Evolutionary conservation across 2,113 vertebrate genomes (phyloP).

Genomic region (Scatophagus argus): DNA sequence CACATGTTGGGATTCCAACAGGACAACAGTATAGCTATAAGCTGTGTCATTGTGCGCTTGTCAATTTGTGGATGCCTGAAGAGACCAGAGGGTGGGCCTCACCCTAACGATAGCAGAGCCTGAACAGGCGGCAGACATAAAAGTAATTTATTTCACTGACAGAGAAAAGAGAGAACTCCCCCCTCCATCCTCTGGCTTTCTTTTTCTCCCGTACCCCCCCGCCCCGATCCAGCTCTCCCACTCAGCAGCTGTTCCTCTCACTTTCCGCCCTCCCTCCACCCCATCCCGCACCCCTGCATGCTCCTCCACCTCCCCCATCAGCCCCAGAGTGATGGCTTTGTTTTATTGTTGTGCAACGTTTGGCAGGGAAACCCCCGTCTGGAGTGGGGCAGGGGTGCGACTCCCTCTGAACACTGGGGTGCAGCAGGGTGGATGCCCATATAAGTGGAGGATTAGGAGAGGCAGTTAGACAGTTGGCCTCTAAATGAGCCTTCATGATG

Average conservation of each 20-base stretch:
- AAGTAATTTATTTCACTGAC: conserved; percentile 79
- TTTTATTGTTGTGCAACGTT: conserved; percentile 73
- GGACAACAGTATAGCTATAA: conserved; percentile 27
- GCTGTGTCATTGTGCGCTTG: conserved; percentile 55
- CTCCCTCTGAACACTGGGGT: conserved; percentile 37
- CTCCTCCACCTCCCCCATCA: conserved; percentile 25
- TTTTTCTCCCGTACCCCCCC: conserved; percentile 28
- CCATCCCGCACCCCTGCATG: conserved; percentile 28
- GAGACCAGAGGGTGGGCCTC: conserved; percentile 13
- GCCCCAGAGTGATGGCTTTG: conserved; percentile 70
- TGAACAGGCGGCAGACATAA: conserved; percentile 70
- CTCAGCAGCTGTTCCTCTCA: conserved; percentile 82
- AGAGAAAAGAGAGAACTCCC: conserved; percentile 64
- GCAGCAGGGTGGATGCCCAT: conserved; percentile 39
- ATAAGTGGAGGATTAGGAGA: conserved; percentile 62
- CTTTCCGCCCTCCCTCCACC: conserved; percentile 59
- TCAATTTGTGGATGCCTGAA: conserved; percentile 51
- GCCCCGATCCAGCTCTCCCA: conserved; percentile 55
- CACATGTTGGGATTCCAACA: neutral
- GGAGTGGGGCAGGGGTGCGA: conserved; percentile 50
- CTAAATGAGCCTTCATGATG: conserved; percentile 50
- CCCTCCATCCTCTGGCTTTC: conserved; percentile 35
- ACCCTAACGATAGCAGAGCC: conserved; percentile 41
- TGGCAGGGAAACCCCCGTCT: conserved; percentile 67
- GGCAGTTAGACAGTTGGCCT: conserved; percentile 49